Percentiles rank a stretch among this genome's conserved stretches.
These are phyloP conservation scores for Papilio aristodemus DNA, from an alignment of 1,140 invertebrate genomes.

Conservation along the genomic window DNA sequence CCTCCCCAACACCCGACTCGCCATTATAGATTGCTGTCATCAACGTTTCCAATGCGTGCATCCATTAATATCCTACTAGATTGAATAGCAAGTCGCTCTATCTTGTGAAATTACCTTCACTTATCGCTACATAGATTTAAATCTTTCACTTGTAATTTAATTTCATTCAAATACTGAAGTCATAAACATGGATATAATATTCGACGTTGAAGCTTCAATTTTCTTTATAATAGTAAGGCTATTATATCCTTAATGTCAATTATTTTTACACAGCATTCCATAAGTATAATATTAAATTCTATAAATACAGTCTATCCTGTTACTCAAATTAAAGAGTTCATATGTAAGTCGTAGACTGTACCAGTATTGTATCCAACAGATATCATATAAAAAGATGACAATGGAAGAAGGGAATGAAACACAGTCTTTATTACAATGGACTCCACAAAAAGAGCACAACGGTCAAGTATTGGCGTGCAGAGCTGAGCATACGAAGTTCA, in stretches of 20 bases:
- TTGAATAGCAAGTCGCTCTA: slow-evolving; percentile 1
- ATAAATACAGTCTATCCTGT: no score
- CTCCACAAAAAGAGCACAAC: slow-evolving; percentile 83
- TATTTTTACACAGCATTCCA: no score
- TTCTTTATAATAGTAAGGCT: no score
- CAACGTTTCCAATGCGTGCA: slow-evolving; percentile 11
- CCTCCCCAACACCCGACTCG: not conserved
- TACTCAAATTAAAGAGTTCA: no score
- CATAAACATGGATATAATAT: no score
- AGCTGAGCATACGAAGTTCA: slow-evolving; percentile 89
- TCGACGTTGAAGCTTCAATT: no score
- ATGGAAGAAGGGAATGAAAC: slow-evolving; percentile 48
- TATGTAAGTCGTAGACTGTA: no score
- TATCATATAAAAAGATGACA: slow-evolving; percentile 8
- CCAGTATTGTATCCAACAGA: not conserved
- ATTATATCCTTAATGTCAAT: no score
- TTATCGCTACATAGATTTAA: not conserved
- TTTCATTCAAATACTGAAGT: not conserved
- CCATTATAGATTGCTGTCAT: slow-evolving; percentile 15
- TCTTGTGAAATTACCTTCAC: slow-evolving; percentile 1
- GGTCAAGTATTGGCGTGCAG: slow-evolving; percentile 89
- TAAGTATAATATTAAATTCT: no score
- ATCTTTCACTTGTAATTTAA: no score
- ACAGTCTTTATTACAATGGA: slow-evolving; percentile 65
- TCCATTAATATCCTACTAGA: slow-evolving; percentile 18